These are phyloP conservation scores for Rhinolophus ferrumequinum DNA, from an alignment of 2,113 vertebrate genomes.

Conservation along the genomic window DNA sequence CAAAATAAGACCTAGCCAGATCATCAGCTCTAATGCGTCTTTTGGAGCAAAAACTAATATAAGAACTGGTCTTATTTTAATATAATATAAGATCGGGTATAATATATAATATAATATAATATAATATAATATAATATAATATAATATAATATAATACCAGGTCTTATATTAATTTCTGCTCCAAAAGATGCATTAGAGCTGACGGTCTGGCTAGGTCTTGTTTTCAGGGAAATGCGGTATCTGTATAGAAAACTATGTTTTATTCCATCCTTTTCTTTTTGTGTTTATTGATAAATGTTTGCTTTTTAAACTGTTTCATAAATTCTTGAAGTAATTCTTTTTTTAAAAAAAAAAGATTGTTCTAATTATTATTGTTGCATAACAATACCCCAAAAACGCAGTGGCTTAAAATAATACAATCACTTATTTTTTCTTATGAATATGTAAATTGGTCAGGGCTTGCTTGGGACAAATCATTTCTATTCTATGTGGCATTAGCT, in stretches of 20 bases:
- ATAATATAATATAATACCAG: too few species aligned
- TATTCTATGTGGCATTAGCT: not conserved
- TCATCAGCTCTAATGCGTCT: too few species aligned
- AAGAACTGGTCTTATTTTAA: too few species aligned
- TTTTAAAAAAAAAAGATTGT: not conserved
- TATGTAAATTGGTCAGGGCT: not conserved
- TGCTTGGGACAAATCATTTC: not conserved
- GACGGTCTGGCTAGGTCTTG: too few species aligned
- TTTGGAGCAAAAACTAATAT: too few species aligned
- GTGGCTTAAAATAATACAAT: not conserved
- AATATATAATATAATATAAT: too few species aligned
- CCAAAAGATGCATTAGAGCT: too few species aligned
- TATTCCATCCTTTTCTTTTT: not conserved
- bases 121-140: too few species aligned
- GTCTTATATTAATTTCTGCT: too few species aligned
- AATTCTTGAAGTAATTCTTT: not conserved
- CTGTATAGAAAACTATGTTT: not conserved
- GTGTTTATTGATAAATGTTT: not conserved
- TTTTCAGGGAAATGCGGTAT: too few species aligned
- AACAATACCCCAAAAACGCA: not conserved
- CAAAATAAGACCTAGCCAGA: too few species aligned
- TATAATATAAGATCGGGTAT: too few species aligned
- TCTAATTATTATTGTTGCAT: not conserved
- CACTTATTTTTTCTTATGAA: not conserved
- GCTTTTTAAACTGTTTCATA: not conserved